Evolutionary conservation across 2,113 vertebrate genomes (phyloP).

Genomic region (Tamias sibiricus): DNA sequence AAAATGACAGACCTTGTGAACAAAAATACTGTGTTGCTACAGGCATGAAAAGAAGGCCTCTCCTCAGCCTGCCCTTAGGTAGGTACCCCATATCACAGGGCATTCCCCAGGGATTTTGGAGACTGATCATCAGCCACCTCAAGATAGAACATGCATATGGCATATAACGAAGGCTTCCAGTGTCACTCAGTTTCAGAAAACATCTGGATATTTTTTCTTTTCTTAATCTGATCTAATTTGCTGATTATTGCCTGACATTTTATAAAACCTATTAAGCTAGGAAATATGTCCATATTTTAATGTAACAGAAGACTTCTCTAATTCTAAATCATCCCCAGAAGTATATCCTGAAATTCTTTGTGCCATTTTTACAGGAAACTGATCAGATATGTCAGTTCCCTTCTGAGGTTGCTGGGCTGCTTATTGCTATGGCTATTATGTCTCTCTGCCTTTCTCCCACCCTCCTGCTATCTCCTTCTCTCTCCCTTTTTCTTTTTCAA

Average conservation of each 20-base stretch:
- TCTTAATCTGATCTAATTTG: not conserved
- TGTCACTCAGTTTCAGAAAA: not conserved
- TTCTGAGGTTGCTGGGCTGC: not conserved
- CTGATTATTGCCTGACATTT: not conserved
- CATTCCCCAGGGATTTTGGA: not conserved
- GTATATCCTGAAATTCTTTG: constrained; percentile 39
- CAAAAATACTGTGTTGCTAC: not conserved
- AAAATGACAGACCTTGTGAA: not conserved
- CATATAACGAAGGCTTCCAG: not conserved
- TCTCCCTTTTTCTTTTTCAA: not conserved
- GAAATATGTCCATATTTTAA: not conserved
- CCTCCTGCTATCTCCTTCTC: not conserved
- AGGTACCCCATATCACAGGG: not conserved
- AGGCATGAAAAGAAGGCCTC: not conserved
- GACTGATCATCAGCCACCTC: not conserved
- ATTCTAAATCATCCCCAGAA: not conserved
- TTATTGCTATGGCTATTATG: not conserved
- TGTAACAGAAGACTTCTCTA: not conserved
- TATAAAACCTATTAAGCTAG: not conserved
- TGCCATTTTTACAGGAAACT: not conserved
- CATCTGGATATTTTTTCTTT: not conserved
- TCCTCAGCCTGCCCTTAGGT: not conserved
- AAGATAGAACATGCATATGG: not conserved
- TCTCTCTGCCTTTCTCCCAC: not conserved
- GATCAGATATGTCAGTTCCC: not conserved